These are phyloP conservation scores for Ornithorhynchus anatinus DNA, from an alignment of 2,113 vertebrate genomes.

Conservation along the genomic window DNA sequence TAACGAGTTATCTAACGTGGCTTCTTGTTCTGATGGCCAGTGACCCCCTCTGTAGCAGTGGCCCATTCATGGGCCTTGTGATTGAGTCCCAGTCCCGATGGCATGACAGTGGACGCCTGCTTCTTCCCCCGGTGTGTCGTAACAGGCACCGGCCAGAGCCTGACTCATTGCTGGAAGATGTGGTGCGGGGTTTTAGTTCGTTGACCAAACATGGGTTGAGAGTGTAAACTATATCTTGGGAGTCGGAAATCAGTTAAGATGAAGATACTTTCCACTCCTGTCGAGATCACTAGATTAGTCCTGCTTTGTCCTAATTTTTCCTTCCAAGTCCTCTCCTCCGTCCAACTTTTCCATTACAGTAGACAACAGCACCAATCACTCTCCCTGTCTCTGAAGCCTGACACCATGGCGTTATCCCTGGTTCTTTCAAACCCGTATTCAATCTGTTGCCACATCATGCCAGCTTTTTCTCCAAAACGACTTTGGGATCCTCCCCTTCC, in stretches of 20 bases:
- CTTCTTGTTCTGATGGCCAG: constrained; percentile 45
- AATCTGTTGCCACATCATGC: too few species aligned
- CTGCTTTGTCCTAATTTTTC: neutral
- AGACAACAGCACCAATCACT: too few species aligned
- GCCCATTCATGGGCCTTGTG: constrained; percentile 20
- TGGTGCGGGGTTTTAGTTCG: constrained; percentile 7
- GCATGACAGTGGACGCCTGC: constrained; percentile 47
- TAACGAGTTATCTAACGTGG: constrained; percentile 22
- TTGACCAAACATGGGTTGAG: constrained; percentile 41
- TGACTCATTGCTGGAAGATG: constrained; percentile 51
- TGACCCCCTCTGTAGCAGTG: constrained; percentile 42
- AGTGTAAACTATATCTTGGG: constrained; percentile 34
- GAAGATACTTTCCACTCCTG: constrained; percentile 26
- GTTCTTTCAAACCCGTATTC: too few species aligned
- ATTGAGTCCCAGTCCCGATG: constrained; percentile 52
- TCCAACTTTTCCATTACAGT: neutral
- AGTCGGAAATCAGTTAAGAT: neutral
- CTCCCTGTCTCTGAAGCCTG: too few species aligned
- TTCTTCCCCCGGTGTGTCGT: constrained; percentile 52
- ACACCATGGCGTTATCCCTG: too few species aligned
- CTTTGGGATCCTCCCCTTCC: too few species aligned
- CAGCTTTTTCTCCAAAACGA: too few species aligned
- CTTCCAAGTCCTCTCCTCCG: constrained; percentile 6
- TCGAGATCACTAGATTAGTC: neutral
- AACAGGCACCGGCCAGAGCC: neutral